These are phyloP conservation scores for Tryphoninae sp. DNA, from an alignment of 2,888 invertebrate species.

Conservation along the genomic window DNA sequence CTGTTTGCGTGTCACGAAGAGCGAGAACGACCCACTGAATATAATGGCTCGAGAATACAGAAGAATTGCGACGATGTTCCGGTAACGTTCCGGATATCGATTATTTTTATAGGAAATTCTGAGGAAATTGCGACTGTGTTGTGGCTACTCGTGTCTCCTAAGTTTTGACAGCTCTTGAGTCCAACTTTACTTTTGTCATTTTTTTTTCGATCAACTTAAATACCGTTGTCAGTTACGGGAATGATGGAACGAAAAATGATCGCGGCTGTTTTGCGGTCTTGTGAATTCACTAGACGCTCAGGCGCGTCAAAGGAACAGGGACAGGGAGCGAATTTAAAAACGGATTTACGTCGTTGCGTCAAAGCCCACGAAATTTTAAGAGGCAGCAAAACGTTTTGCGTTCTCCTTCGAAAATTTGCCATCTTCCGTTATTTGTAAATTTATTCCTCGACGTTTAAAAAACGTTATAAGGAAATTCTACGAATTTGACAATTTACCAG, in stretches of 20 bases:
- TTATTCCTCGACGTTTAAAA: too few species aligned
- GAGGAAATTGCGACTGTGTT: constrained; percentile 33
- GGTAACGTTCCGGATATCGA: constrained; percentile 58
- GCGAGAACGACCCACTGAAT: constrained; percentile 48
- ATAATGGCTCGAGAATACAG: background rate
- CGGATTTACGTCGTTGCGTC: constrained; percentile 22
- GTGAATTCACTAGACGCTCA: constrained; percentile 1
- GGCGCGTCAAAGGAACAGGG: constrained; percentile 5
- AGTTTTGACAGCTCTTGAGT: constrained; percentile 55
- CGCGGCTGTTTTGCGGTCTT: constrained; percentile 6
- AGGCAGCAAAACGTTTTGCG: background rate
- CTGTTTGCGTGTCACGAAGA: constrained; percentile 36
- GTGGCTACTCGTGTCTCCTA: constrained; percentile 18
- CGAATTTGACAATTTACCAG: too few species aligned
- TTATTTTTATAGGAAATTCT: constrained; percentile 27
- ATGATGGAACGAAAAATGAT: constrained; percentile 57
- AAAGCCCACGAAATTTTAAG: background rate
- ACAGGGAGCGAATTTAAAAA: constrained; percentile 5
- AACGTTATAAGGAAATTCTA: too few species aligned
- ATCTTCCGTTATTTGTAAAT: too few species aligned
- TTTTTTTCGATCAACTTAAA: background rate
- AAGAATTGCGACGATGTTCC: constrained; percentile 58
- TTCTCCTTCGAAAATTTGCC: too few species aligned
- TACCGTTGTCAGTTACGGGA: background rate
- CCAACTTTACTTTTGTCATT: constrained; percentile 49